Conservation (phyloP, 2,888 invertebrate species). For the Choristoneura rosaceana region DNA sequence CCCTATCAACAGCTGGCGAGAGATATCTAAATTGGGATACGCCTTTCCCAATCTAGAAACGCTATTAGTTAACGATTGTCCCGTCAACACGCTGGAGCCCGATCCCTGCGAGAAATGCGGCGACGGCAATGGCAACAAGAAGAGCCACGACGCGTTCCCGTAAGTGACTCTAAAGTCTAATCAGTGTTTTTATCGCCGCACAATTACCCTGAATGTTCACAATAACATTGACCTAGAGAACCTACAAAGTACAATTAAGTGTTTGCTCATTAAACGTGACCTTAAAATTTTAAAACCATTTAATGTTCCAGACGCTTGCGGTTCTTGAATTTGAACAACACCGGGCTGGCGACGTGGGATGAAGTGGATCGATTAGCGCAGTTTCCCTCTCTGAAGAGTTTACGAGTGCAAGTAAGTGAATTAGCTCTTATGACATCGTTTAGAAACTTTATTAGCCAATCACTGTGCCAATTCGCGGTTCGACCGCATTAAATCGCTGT, state of each 20-base stretch:
- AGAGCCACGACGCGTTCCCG: constrained; percentile 87
- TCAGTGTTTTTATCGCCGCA: constrained; percentile 30
- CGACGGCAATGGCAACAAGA: constrained; percentile 77
- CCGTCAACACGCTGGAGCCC: constrained; percentile 87
- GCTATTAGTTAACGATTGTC: constrained; percentile 94
- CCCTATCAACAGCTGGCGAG: constrained; percentile 93
- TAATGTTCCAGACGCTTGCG: constrained; percentile 87
- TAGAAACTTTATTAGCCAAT: constrained; percentile 23
- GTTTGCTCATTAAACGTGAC: constrained; percentile 30
- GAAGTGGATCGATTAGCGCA: constrained; percentile 94
- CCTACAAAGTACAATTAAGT: constrained; percentile 51
- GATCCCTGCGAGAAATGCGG: constrained; percentile 86
- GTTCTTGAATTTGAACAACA: constrained; percentile 94
- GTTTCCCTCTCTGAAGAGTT: constrained; percentile 93
- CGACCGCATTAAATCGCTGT: constrained; percentile 42
- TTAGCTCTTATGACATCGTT: constrained; percentile 21
- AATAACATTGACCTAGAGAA: constrained; percentile 72
- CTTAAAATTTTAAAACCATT: constrained; percentile 46
- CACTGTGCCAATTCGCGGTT: constrained; percentile 47
- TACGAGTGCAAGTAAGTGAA: constrained; percentile 90
- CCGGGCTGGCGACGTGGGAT: constrained; percentile 93
- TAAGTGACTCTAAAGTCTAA: constrained; percentile 59
- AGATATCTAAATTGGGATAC: constrained; percentile 93
- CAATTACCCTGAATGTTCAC: constrained; percentile 44
- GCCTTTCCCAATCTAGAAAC: constrained; percentile 95